Base-by-base conservation (phyloP, 2,888 invertebrate genomes). In the Nomada flava region DNA sequence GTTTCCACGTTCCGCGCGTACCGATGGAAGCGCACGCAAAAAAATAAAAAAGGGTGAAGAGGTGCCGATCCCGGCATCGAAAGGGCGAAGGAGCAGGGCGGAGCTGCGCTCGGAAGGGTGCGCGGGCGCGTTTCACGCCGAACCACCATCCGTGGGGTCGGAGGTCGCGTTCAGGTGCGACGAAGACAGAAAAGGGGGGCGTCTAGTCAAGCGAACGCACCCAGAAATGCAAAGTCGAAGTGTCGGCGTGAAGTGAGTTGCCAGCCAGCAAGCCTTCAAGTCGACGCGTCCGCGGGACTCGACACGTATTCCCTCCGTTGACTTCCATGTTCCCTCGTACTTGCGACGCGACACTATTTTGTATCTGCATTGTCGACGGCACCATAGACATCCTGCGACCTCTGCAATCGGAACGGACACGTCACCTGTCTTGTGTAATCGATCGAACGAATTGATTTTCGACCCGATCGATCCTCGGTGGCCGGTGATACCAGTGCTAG, bases 41-140 rank as follows among this genome's bases (percentile, higher is more conserved):
- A 63, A 59, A 55, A 20, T 26, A 57, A 55, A 36, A 50, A 71
- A 42, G 71, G 74, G 67, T 60, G 76, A 76, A 73, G 80, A 83
- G 76, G 75, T 59, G 71, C 63, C 79, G 88, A 86, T 84, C 75
- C 86, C 73, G 77, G 84, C 26, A 79, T 59, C 79, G 79, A 88
- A 88, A 88, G 88, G 85, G 87, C 83, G 87, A 88, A 88, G 88
- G 80, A 83, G 87, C 89, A 92, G 92, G 93, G 93, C 92, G 93
- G 92, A 92, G 93, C 92, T 92, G 93, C 92, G 92, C 92, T 89
- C 89, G 89, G 82, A 90, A 88, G 91, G 92, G 90, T 92, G 93
- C 93, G 93, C 90, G 88, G 81, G 86, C 86, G 88, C 81, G 88
- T 87, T 85, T 78, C 85, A 86, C 86, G 84, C 76, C 84, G 86